Conservation (phyloP, 2,797 vertebrate species). For the Pagetopsis macropterus region DNA sequence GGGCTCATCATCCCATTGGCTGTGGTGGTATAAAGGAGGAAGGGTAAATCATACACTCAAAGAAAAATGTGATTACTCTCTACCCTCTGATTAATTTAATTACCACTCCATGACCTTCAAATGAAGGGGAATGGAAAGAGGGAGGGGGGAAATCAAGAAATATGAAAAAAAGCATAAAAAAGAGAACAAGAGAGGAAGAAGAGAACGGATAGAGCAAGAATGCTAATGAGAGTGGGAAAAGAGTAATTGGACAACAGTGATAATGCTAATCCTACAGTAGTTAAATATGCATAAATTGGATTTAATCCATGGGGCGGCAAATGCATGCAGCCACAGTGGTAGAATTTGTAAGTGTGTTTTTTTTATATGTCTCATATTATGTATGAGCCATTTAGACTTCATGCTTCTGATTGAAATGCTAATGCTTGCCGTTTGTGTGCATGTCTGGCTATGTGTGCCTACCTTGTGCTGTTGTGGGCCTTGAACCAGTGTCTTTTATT, state of each 20-base stretch:
- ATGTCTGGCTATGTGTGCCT: neutral
- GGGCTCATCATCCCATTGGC: conserved; percentile 8
- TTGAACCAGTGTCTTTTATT: conserved; percentile 5
- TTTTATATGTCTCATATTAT: conserved; percentile 62
- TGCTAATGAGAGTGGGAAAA: conserved; percentile 54
- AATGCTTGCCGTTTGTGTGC: conserved; percentile 14
- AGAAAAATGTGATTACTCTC: conserved; percentile 50
- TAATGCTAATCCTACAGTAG: conserved; percentile 67
- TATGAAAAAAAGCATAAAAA: conserved; percentile 21
- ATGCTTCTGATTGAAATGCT: conserved; percentile 39
- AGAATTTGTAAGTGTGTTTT: conserved; percentile 46
- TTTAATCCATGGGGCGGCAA: conserved; percentile 64
- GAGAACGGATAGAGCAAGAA: conserved; percentile 6
- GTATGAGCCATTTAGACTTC: conserved; percentile 33
- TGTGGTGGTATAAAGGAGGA: conserved; percentile 10
- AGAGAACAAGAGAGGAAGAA: conserved; percentile 7
- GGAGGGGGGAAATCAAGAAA: neutral
- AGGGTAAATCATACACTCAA: conserved; percentile 37
- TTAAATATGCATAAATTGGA: conserved; percentile 70
- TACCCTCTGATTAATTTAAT: conserved; percentile 58
- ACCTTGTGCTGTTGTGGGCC: neutral
- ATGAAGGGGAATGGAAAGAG: conserved; percentile 24
- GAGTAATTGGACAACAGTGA: conserved; percentile 67
- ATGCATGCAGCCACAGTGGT: conserved; percentile 34
- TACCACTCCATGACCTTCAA: conserved; percentile 52